Evolutionary conservation across 2,888 invertebrate species (phyloP).

Genomic region (Yponomeuta cagnagella): DNA sequence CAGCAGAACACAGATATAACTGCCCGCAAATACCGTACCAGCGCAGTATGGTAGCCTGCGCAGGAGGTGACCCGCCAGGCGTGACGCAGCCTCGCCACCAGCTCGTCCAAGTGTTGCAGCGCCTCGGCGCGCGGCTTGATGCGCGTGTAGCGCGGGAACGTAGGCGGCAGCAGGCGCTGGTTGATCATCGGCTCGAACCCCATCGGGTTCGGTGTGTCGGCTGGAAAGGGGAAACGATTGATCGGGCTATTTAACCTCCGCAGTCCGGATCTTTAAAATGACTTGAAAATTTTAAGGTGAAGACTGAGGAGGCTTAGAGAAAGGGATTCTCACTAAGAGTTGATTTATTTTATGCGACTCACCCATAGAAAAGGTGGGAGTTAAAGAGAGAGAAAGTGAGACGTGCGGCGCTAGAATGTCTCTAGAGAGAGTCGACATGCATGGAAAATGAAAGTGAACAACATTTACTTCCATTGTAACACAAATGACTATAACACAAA

Average conservation of each 20-base stretch:
- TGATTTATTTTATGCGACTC: no score
- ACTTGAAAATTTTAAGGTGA: no score
- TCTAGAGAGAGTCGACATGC: not conserved
- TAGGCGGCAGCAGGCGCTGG: slow-evolving; percentile 96
- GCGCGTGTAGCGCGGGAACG: slow-evolving; percentile 97
- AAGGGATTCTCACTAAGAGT: no score
- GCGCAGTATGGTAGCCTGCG: slow-evolving; percentile 85
- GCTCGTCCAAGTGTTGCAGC: slow-evolving; percentile 85
- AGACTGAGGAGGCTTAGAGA: no score
- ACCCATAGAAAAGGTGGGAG: not conserved
- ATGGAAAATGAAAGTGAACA: no score
- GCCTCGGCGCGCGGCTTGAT: slow-evolving; percentile 88
- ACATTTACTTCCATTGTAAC: no score
- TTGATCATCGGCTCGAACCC: slow-evolving; percentile 98
- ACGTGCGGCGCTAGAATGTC: not conserved
- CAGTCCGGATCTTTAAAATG: no score
- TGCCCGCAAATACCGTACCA: slow-evolving; percentile 72
- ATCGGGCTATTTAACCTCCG: no score
- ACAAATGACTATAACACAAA: no score
- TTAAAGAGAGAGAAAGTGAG: not conserved
- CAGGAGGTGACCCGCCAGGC: slow-evolving; percentile 88
- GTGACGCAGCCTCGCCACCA: slow-evolving; percentile 86
- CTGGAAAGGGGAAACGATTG: slow-evolving; percentile 40
- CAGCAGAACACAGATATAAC: no score
- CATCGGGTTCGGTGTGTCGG: slow-evolving; percentile 85